These are phyloP conservation scores for Bombyx mandarina DNA, from an alignment of 1,140 invertebrate genomes.

Conservation along the genomic window DNA sequence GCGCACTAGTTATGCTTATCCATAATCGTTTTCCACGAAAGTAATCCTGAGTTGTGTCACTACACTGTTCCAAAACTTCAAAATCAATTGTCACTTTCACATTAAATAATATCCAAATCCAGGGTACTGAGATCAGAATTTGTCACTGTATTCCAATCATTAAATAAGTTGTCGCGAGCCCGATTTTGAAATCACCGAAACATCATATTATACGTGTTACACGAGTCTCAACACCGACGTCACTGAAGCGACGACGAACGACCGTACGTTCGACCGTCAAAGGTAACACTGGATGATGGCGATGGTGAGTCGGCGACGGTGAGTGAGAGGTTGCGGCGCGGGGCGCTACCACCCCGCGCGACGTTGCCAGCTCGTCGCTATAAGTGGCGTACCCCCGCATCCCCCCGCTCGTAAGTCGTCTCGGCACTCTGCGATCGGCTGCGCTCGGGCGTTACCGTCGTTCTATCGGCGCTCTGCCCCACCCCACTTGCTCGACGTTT, in stretches of 20 bases:
- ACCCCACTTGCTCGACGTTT: slow-evolving; percentile 59
- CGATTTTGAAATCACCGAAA: slow-evolving; percentile 64
- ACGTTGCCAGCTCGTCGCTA: slow-evolving; percentile 63
- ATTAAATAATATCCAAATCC: slow-evolving; percentile 50
- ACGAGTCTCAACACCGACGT: slow-evolving; percentile 60
- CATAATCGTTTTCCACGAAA: slow-evolving; percentile 49
- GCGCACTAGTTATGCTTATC: slow-evolving; percentile 29
- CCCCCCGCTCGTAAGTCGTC: slow-evolving; percentile 49
- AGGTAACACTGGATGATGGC: slow-evolving; percentile 63
- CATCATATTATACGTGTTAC: slow-evolving; percentile 63
- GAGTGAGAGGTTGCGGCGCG: slow-evolving; percentile 66
- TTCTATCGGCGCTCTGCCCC: slow-evolving; percentile 45
- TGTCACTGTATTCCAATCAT: slow-evolving; percentile 56
- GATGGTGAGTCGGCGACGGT: slow-evolving; percentile 61
- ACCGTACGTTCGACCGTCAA: slow-evolving; percentile 64
- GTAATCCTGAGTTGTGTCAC: slow-evolving; percentile 57
- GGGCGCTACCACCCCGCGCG: slow-evolving; percentile 62
- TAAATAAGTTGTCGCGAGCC: slow-evolving; percentile 53
- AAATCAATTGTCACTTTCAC: slow-evolving; percentile 59
- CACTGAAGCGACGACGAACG: slow-evolving; percentile 57
- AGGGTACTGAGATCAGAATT: slow-evolving; percentile 36
- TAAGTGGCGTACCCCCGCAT: slow-evolving; percentile 68
- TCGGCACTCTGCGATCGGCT: slow-evolving; percentile 52
- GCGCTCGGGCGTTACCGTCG: slow-evolving; percentile 53
- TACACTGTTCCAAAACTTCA: slow-evolving; percentile 52